Conservation (phyloP, 2,113 vertebrate species). For the human region GRCh38 chr7:7442001-7442500, state of each 20-base stretch:
- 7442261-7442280: background rate
- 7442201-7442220: background rate
- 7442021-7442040: background rate
- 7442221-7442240: background rate
- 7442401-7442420: constrained; percentile 9
- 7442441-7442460: background rate
- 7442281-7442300: background rate
- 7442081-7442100: too few relatives aligned
- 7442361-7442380: background rate
- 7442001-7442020: background rate
- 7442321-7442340: background rate
- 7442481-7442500: fast-evolving
- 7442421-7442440: constrained; percentile 9
- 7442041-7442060: background rate
- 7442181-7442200: background rate
- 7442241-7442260: background rate
- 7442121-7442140: background rate
- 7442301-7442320: background rate
- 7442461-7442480: background rate
- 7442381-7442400: background rate
- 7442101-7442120: background rate
- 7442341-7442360: background rate
- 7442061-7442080: fast-evolving
- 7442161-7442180: background rate
- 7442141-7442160: background rate